Evolutionary conservation across 2,797 vertebrate genomes (phyloP).

Genomic region (Cirrhinus molitorella): DNA sequence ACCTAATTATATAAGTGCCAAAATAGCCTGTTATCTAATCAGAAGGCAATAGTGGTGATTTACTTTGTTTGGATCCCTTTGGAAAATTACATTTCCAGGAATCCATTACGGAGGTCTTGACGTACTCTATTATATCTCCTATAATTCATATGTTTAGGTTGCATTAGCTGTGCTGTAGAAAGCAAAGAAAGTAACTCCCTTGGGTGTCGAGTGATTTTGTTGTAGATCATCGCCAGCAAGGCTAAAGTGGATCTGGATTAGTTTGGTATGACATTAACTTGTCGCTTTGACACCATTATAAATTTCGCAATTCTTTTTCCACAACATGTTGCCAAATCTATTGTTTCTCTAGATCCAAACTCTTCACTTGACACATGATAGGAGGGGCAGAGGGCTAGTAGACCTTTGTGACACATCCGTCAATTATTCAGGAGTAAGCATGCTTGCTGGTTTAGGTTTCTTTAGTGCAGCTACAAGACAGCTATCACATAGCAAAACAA

Average conservation of each 20-base stretch:
- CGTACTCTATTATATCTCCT: constrained; percentile 2
- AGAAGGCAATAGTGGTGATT: constrained; percentile 32
- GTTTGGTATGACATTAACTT: not conserved
- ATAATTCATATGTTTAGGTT: constrained; percentile 21
- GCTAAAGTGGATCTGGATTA: not conserved
- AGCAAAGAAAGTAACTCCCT: not conserved
- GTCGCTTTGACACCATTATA: constrained; percentile 3
- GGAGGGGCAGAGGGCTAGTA: constrained; percentile 62
- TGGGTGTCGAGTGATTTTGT: not conserved
- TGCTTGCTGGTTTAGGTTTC: constrained; percentile 73
- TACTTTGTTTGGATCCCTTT: constrained; percentile 31
- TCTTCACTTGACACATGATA: constrained; percentile 61
- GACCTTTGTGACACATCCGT: constrained; percentile 64
- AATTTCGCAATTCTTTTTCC: constrained; percentile 12
- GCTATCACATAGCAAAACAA: constrained; percentile 72
- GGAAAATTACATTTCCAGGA: constrained; percentile 37
- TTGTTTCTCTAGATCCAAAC: constrained; percentile 47
- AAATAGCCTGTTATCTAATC: constrained; percentile 32
- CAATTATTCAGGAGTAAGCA: constrained; percentile 78
- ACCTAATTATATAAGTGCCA: constrained; percentile 13
- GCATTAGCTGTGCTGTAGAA: constrained; percentile 21
- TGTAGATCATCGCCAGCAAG: not conserved
- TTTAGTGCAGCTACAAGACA: constrained; percentile 62
- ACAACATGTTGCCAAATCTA: constrained; percentile 44
- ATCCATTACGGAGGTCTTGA: not conserved